Evolutionary conservation across 2,113 vertebrate genomes (phyloP), one percentile per base, ranked within the genome.

Genomic region (Sylvia atricapilla): DNA sequence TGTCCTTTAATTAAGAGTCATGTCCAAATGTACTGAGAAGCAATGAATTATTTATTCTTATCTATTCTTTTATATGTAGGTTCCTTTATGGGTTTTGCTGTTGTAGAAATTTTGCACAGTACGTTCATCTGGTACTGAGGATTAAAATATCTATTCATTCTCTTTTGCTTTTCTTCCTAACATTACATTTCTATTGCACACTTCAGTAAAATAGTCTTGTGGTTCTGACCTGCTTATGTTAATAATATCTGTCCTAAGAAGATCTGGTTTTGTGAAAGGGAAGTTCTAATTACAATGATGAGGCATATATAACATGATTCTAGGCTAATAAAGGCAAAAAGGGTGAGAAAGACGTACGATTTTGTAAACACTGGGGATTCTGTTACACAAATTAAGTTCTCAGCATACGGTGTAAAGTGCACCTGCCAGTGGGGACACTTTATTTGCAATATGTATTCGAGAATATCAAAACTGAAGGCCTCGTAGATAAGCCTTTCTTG

Each of bases 31-130:
- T 30, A 35, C n/a, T 58, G 17, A 75, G 46, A 78, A 69, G 17
- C 0, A 0, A 12, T 0, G 0, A 6, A 8, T 84, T 10, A 33
- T 64, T 73, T 84, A 50, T 50, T 50, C 49, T 50, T 15, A 50
- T 27, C 49, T 50, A 25, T 70, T 62, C 11, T 92, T 75, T 63
- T 43, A 20, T 13, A 7, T 37, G 5, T 86, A 64, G 17, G 46
- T 25, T 50, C 49, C 25, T 50, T 50, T 15, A 50, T 50, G 24
- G 4, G 27, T 25, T 50, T 50, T 50, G 49, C 49, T 27, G 12
- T 67, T 59, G 33, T 25, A 75, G 47, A 67, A 53, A 43, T 87
- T 82, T 70, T 16, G 13, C 53, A 12, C 16, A 17, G 13, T 63
- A 6, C 73, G n/a, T 67, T 93, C 7, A 24, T 41, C 28, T 74